Evolutionary conservation across 1,140 invertebrate genomes (phyloP), one percentile per base, ranked within the genome.

Genomic region (Lucilia cuprina): DNA sequence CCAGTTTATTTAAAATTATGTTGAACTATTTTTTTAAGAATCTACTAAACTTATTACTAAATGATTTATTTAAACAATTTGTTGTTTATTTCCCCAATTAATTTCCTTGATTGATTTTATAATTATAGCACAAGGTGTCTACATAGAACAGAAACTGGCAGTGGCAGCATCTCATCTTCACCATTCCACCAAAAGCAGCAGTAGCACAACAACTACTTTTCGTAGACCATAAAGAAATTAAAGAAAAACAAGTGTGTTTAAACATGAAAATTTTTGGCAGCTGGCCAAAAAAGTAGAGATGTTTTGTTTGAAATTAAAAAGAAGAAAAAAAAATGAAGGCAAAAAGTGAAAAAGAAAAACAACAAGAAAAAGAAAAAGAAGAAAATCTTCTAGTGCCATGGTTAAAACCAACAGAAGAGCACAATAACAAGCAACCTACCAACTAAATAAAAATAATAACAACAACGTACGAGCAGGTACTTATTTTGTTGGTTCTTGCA

Each of bases 301-400:
- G 19, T 70, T 70, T 70, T 70, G 65, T 70, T 70, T 70, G 65
- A 70, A 70, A 70, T 70, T 70, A 70, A 70, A 25, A 70, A 30
- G 25, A 30, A 30, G 25, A 30, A 30, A 30, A 30, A 30, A 30
- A 30, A 30, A 30, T 3, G 25, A 70, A 70, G n/a, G 14, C n/a
- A 60, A 60, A n/a, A 60, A 60, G n/a, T 7, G 55, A n/a, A 70
- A 70, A 70, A 70, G 5, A 21, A 70, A 25, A 70, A 70, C 9
- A 70, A 70, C n/a, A 70, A 70, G n/a, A 70, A 70, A 21, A 70
- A 70, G n/a, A 70, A 70, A 21, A 70, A 70, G 65, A 70, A 70
- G n/a, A 70, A 70, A 21, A 70, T 12, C n/a, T 70, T 70, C 65
- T 70, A 70, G 21, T 70, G 65, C 65, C 65, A 70, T 70, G 65